Evolutionary conservation across 2,888 invertebrate genomes (phyloP).

Genomic region (Reticulitermes lucifugus): DNA sequence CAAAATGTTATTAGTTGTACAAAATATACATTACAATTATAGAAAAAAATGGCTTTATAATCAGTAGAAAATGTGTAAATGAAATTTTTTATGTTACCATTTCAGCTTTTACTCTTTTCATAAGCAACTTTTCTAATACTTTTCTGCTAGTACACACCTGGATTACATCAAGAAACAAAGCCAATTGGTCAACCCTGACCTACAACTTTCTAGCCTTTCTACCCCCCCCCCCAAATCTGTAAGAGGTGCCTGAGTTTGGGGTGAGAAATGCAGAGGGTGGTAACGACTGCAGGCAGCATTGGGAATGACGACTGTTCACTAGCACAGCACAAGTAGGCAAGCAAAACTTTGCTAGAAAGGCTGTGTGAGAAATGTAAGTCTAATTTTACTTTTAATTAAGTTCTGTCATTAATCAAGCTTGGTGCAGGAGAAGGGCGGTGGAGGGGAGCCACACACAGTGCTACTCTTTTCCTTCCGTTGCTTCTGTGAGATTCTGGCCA

Average conservation of each 20-base stretch:
- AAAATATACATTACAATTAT: no score
- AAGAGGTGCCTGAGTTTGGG: background rate
- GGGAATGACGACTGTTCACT: constrained; percentile 28
- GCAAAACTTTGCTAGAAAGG: constrained; percentile 17
- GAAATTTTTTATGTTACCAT: no score
- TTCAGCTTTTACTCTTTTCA: no score
- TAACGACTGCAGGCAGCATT: background rate
- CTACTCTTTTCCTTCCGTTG: background rate
- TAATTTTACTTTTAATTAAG: constrained; percentile 66
- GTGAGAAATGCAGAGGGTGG: constrained; percentile 5
- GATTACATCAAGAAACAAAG: no score
- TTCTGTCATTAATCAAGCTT: constrained; percentile 66
- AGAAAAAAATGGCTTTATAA: no score
- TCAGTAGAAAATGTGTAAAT: no score
- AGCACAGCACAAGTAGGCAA: constrained; percentile 24
- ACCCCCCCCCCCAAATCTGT: background rate
- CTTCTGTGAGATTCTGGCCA: background rate
- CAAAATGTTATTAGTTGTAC: no score
- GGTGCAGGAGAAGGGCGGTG: background rate
- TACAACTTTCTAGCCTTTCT: background rate
- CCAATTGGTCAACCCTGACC: constrained; percentile 23
- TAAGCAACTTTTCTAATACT: no score
- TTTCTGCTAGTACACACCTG: no score
- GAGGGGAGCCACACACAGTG: background rate
- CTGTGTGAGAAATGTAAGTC: constrained; percentile 62